These are phyloP conservation scores for Aphodius sticticus DNA, from an alignment of 2,888 invertebrate genomes.

Conservation along the genomic window DNA sequence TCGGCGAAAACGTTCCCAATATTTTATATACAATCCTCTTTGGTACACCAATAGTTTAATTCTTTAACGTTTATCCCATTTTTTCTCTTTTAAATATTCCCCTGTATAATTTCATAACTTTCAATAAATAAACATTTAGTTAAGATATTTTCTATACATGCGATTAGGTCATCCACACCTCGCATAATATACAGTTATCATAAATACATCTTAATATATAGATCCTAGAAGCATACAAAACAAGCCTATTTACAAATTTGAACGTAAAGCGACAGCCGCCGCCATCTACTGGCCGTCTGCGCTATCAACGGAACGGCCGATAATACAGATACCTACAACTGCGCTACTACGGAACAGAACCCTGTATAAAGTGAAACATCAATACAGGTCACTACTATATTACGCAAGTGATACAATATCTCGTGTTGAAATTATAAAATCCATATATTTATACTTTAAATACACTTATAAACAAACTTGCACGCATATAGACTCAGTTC, in stretches of 20 bases:
- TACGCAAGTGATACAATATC: conserved; percentile 26
- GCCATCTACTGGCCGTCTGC: conserved; percentile 29
- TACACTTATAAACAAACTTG: conserved; percentile 37
- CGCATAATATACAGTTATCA: conserved; percentile 29
- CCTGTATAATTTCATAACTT: conserved; percentile 39
- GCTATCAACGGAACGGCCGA: conserved; percentile 25
- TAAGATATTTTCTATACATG: conserved; percentile 47
- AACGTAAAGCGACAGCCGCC: conserved; percentile 13
- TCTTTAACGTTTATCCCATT: conserved; percentile 30
- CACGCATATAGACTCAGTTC: conserved; percentile 34
- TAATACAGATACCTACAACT: conserved; percentile 31
- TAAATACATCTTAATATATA: conserved; percentile 24
- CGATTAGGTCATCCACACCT: conserved; percentile 33
- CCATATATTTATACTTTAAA: conserved; percentile 38
- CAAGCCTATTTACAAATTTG: conserved; percentile 33
- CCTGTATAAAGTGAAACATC: conserved; percentile 26
- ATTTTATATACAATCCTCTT: conserved; percentile 53
- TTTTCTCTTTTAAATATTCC: conserved; percentile 33
- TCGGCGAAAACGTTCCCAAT: conserved; percentile 40
- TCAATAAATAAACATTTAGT: conserved; percentile 49
- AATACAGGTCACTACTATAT: conserved; percentile 29
- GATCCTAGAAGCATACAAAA: conserved; percentile 21
- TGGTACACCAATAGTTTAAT: conserved; percentile 51
- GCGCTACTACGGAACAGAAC: conserved; percentile 25
- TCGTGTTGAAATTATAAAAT: conserved; percentile 31